Conservation (phyloP, 35 echinoderm and acorn worm species). For the Stichopus chloronotus region DNA sequence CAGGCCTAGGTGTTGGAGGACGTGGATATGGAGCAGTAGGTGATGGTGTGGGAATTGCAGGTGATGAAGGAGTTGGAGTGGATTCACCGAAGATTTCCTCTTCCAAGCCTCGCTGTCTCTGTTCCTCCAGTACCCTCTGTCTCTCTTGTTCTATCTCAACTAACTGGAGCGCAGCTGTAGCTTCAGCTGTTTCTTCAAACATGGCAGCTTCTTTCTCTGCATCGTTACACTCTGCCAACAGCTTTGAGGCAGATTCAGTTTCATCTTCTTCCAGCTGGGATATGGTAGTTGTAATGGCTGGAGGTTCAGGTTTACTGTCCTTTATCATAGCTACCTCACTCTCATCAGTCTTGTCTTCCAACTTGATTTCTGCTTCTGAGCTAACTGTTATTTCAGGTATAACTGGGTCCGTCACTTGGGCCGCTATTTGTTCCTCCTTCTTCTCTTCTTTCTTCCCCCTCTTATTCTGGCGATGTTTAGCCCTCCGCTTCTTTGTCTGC, state of each 20-base stretch:
- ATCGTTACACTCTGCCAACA: slow-evolving; percentile 47
- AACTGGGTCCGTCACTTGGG: not conserved
- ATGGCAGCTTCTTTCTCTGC: slow-evolving; percentile 52
- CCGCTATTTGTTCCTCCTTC: not conserved
- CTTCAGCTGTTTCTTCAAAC: slow-evolving; percentile 52
- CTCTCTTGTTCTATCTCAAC: slow-evolving; percentile 42
- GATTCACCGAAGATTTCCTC: slow-evolving; percentile 55
- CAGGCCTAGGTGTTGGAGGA: not conserved
- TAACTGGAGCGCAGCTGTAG: slow-evolving; percentile 46
- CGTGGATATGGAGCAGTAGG: not conserved
- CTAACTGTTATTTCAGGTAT: slow-evolving; percentile 41
- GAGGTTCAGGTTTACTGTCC: not conserved
- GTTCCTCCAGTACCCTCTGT: slow-evolving; percentile 22
- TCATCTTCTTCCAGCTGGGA: slow-evolving; percentile 41
- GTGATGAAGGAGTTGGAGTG: slow-evolving; percentile 16
- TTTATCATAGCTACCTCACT: slow-evolving; percentile 3
- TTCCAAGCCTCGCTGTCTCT: slow-evolving; percentile 34
- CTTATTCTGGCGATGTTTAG: slow-evolving; percentile 17
- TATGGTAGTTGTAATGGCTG: not conserved
- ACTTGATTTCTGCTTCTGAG: slow-evolving; percentile 52
- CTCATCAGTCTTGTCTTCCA: slow-evolving; percentile 32
- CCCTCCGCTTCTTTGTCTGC: slow-evolving; percentile 52
- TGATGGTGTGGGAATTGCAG: slow-evolving; percentile 24
- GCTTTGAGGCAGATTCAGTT: slow-evolving; percentile 31
- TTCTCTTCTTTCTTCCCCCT: slow-evolving; percentile 38